These are phyloP conservation scores for Eclectus roratus DNA, from an alignment of 2,113 vertebrate genomes.

Conservation along the genomic window DNA sequence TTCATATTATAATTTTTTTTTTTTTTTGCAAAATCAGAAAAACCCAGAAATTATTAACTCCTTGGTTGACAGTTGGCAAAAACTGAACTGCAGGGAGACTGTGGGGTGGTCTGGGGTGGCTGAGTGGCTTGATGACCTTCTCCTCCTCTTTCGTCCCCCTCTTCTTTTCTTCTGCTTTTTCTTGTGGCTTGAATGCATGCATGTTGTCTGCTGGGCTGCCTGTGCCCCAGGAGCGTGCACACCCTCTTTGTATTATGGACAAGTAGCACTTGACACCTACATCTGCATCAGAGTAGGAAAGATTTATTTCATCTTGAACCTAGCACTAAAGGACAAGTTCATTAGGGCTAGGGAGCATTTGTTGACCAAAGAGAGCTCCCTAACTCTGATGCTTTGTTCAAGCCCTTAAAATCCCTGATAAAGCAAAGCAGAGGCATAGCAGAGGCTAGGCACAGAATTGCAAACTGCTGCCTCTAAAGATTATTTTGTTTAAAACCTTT, in stretches of 20 bases:
- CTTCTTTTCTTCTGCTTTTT: background rate
- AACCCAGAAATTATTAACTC: background rate
- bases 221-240: background rate
- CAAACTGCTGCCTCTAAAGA: background rate
- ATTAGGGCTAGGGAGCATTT: background rate
- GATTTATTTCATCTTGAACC: background rate
- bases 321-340: background rate
- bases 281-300: background rate
- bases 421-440: background rate
- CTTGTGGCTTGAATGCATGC: background rate
- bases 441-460: background rate
- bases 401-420: background rate
- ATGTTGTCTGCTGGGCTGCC: background rate
- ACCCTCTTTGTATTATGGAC: background rate
- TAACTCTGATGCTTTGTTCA: background rate
- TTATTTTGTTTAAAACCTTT: background rate
- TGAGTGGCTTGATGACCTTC: background rate
- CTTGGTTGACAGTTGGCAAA: background rate
- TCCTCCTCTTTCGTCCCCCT: background rate
- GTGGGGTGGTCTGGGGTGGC: background rate
- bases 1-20: background rate
- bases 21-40: background rate
- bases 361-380: background rate
- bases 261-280: slow-evolving; percentile 35
- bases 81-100: background rate